These are phyloP conservation scores for Maconellicoccus hirsutus DNA, from an alignment of 1,140 invertebrate genomes.

Conservation along the genomic window DNA sequence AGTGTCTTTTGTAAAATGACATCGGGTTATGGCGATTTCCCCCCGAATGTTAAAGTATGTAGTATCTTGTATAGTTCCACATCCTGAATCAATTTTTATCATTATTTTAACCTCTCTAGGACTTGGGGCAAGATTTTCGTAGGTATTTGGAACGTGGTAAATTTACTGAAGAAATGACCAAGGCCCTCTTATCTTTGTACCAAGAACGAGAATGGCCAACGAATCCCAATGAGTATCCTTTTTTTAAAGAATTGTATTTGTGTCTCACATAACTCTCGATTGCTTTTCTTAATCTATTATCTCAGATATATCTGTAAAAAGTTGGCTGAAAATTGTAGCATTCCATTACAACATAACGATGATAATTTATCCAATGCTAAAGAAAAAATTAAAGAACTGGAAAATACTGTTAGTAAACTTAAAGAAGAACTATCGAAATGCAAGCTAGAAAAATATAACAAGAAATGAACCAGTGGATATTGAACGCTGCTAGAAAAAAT, in stretches of 20 bases:
- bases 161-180: slow-evolving; percentile 10
- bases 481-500: too few species aligned
- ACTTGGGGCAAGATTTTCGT: neutral
- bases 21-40: too few species aligned
- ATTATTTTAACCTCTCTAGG: neutral
- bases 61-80: too few species aligned
- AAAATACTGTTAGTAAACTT: neutral
- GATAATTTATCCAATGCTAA: neutral
- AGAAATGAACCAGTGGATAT: neutral
- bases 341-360: neutral
- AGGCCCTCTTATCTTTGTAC: neutral
- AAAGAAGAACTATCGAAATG: neutral
- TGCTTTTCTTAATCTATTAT: neutral
- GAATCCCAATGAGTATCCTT: slow-evolving; percentile 13
- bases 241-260: too few species aligned
- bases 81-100: too few species aligned
- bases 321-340: neutral
- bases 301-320: neutral
- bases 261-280: too few species aligned
- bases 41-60: too few species aligned
- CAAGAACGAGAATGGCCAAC: neutral
- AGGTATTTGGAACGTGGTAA: neutral
- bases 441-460: neutral
- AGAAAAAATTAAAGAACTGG: neutral
- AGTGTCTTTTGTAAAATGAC: too few species aligned